Evolutionary conservation across 2,797 vertebrate species (phyloP).

Genomic region (Argya squamiceps): DNA sequence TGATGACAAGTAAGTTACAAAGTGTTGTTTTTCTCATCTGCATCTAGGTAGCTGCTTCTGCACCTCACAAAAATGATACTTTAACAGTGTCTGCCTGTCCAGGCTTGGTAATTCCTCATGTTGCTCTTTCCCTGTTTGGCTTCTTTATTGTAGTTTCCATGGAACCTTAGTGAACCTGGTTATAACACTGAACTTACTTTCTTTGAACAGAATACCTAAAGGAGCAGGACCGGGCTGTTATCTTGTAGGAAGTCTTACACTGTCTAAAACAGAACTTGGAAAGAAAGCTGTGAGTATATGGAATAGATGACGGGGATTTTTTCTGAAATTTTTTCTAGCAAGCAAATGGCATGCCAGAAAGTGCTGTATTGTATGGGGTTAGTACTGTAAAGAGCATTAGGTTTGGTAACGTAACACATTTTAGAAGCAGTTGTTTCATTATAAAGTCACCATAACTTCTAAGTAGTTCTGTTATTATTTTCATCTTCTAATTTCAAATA

Average conservation of each 20-base stretch:
- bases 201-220: conserved; percentile 89
- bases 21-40: not conserved
- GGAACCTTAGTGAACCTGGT: not conserved
- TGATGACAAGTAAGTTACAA: conserved; percentile 93
- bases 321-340: not conserved
- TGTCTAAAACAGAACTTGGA: conserved; percentile 94
- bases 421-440: conserved; percentile 12
- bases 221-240: conserved; percentile 95
- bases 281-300: conserved; percentile 97
- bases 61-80: not conserved
- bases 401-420: not conserved
- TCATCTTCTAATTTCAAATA: not conserved
- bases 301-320: not conserved
- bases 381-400: not conserved
- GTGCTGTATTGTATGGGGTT: not conserved
- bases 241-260: conserved; percentile 88
- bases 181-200: not conserved
- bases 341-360: not conserved
- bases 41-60: not conserved
- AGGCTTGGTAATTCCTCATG: not conserved
- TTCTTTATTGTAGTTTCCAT: not conserved
- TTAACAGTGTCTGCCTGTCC: not conserved
- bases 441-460: not conserved
- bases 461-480: not conserved
- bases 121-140: not conserved